phyloP scores from a whole-genome alignment of 30 jellyfish, hydroid and myxozoan species.

The Rhopilema esculentum region DNA sequence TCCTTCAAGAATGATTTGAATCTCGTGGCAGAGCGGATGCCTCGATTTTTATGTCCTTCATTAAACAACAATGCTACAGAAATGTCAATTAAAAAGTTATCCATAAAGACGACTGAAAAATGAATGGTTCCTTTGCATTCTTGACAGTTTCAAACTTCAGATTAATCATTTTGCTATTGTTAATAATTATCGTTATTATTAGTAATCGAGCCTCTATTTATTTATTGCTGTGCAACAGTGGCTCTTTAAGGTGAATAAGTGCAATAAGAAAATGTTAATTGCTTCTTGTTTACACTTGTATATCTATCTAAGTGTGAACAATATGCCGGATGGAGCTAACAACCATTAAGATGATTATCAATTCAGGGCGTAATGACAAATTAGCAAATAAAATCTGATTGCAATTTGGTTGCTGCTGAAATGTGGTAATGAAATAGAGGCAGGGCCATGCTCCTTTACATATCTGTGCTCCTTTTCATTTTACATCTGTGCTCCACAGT shows the following conservation, averaged over 20 bases:
- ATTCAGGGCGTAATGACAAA: no score
- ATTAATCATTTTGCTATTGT: background rate
- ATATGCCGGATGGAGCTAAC: no score
- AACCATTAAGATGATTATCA: background rate
- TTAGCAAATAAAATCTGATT: no score
- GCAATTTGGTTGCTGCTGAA: no score
- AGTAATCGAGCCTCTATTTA: background rate
- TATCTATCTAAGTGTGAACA: background rate
- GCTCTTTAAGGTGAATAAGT: background rate
- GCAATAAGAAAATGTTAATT: background rate
- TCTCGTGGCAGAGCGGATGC: no score
- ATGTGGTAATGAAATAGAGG: no score
- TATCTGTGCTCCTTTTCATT: no score
- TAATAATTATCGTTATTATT: background rate
- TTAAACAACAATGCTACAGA: background rate
- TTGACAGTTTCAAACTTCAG: background rate
- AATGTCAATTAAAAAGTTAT: background rate
- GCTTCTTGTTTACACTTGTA: background rate
- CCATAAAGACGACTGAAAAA: background rate
- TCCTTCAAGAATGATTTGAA: no score
- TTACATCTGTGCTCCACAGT: no score
- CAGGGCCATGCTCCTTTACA: no score
- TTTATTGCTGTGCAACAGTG: background rate
- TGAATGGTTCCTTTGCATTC: background rate
- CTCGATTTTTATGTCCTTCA: background rate